Evolutionary conservation across 2,797 vertebrate species (phyloP).

Genomic region (Mormyrops boulengeri): DNA sequence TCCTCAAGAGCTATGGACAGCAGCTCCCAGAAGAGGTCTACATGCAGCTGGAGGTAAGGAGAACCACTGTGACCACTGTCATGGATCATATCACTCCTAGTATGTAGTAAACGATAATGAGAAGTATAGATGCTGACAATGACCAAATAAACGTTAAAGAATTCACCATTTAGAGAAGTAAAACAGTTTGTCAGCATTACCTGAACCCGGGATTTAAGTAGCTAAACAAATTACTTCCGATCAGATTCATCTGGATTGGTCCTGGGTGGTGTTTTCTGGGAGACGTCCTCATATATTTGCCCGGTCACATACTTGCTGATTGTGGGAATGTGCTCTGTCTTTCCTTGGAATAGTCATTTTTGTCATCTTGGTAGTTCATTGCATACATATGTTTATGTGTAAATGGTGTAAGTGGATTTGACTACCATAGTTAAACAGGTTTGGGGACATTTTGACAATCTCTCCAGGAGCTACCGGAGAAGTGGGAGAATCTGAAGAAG

Average conservation of each 20-base stretch:
- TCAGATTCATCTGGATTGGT: neutral
- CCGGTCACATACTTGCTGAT: neutral
- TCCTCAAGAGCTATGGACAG: constrained; percentile 65
- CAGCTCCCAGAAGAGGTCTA: constrained; percentile 61
- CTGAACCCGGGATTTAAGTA: neutral
- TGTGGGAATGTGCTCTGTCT: neutral
- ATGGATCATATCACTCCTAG: neutral
- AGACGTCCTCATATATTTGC: neutral
- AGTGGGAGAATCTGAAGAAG: constrained; percentile 68
- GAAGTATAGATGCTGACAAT: neutral
- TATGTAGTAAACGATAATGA: neutral
- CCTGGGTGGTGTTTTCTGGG: neutral
- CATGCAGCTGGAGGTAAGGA: constrained; percentile 58
- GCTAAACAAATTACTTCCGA: neutral
- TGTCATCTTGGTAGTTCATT: neutral
- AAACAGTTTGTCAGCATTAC: neutral
- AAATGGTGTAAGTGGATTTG: neutral
- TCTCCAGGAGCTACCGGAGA: constrained; percentile 71
- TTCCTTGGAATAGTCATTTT: neutral
- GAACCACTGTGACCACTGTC: neutral
- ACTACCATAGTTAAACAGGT: neutral
- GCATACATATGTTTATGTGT: neutral
- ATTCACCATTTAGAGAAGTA: neutral
- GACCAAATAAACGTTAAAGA: neutral
- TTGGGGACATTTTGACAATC: neutral